Evolutionary conservation across 2,113 vertebrate genomes (phyloP), one percentile per base, ranked within the genome.

Genomic region (Meles meles): DNA sequence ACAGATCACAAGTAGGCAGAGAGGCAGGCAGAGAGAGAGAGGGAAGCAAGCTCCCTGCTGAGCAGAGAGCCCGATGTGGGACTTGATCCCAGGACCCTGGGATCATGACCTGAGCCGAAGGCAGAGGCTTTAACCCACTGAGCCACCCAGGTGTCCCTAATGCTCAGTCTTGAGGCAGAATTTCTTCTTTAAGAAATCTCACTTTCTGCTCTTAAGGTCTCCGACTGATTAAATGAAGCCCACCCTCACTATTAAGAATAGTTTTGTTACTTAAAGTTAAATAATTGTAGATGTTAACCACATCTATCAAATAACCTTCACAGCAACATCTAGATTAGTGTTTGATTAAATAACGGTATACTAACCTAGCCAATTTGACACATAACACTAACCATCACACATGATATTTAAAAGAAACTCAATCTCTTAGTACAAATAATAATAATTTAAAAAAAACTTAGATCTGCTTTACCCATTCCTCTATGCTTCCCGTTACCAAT

Each of bases 261-360:
- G 37, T 81, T 88, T 85, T 44, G 79, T 90, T 86, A 67, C n/a
- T 79, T 77, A 92, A 96, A 85, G 31, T 89, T 52, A 85, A 92
- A 34, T 79, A 65, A 92, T 23, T 88, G 29, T 39, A 93, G 39
- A 29, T 76, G 23, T 90, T 95, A 90, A 65, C 7, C 39, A 59
- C 34, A 77, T 69, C n/a, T 91, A 82, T 61, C 90, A 87, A 95
- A 90, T 91, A 67, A 67, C 21, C 42, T 86, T 44, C 57, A 82
- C 1, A 57, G 47, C 37, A 87, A 93, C 29, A 76, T 47, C 63
- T 90, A 52, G 52, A 52, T 52, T 52, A n/a, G 17, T 52, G 31
- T 77, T 57, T 85, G 88, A 89, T 72, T 71, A 90, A 59, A 42
- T 86, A 84, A 91, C 13, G 27, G n/a, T 71, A 80, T 37, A 87